These are phyloP conservation scores for Antedon mediterranea DNA, from an alignment of 53 echinoderm and acorn worm species.

Conservation along the genomic window DNA sequence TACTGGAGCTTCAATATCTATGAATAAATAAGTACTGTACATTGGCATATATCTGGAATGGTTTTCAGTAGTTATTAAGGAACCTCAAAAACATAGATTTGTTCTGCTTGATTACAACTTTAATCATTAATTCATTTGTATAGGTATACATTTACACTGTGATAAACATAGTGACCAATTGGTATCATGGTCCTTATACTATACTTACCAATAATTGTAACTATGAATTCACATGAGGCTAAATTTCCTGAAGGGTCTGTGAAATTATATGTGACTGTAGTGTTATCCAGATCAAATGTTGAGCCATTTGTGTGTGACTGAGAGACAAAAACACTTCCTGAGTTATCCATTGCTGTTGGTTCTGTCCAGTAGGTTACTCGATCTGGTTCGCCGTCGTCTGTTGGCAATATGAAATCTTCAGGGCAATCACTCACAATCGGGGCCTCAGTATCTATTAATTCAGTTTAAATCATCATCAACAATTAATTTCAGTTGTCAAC, in stretches of 20 bases:
- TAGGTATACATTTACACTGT: too few species aligned
- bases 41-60: too few species aligned
- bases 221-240: neutral
- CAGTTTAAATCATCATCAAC: too few species aligned
- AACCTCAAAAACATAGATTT: too few species aligned
- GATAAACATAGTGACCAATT: too few species aligned
- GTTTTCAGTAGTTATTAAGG: too few species aligned
- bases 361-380: neutral
- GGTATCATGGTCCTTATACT: too few species aligned
- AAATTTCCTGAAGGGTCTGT: neutral
- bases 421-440: neutral
- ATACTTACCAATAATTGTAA: neutral
- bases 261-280: neutral
- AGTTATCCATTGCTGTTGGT: neutral
- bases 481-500: too few species aligned
- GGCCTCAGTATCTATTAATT: neutral
- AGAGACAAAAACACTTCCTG: neutral
- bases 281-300: neutral
- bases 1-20: too few species aligned
- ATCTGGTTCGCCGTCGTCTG: neutral
- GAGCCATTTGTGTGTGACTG: neutral
- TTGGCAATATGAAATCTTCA: neutral
- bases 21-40: too few species aligned
- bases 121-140: too few species aligned
- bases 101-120: too few species aligned